Base-by-base conservation (phyloP, 2,888 invertebrate genomes). In the Candidula unifasciata region DNA sequence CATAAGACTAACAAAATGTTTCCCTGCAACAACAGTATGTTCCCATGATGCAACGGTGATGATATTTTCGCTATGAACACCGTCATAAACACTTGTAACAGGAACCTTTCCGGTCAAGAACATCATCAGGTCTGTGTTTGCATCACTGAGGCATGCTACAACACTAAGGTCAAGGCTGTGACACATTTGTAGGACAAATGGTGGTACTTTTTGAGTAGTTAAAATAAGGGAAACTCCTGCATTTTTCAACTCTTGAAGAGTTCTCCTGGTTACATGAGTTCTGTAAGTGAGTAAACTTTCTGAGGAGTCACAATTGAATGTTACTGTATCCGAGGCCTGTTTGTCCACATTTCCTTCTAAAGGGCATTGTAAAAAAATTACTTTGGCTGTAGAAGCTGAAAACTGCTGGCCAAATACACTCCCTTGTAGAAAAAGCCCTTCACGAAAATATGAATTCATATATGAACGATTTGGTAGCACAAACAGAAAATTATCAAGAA, bases 121-220 rank as follows among this genome's bases (percentile, higher is more conserved):
- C 71, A 86, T 86, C 0, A 91, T 52, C 66, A 89, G 79, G 18
- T 86, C 82, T 33, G 88, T 77, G 73, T 90, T 90, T 64, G 87
- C 88, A 24, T 88, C 87, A 16, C 85, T 78, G 6, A 90, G 85
- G 85, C 82, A 88, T 2, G 86, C 78, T 33, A 90, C 76, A 10
- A 91, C 86, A 81, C 86, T 86, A 54, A 91, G 87, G 10, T 85
- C 77, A 35, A 81, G 33, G 13, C 86, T 74, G 37, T 83, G 79
- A 30, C 90, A 89, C 0, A 89, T 79, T 60, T 87, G 81, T n/a
- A 88, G n/a, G 57, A 87, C 85, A 86, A 87, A 89, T 13, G 86
- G 83, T 5, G 90, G 89, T 18, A 89, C 83, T 69, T 85, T 82
- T 57, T 89, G 86, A 21, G 87, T 80, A 44, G 88, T 87, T n/a